A percentile compares a stretch with the other conserved stretches of the same genome.
Evolutionary conservation across 2,888 invertebrate species (phyloP).

Genomic region (Carcina quercana): DNA sequence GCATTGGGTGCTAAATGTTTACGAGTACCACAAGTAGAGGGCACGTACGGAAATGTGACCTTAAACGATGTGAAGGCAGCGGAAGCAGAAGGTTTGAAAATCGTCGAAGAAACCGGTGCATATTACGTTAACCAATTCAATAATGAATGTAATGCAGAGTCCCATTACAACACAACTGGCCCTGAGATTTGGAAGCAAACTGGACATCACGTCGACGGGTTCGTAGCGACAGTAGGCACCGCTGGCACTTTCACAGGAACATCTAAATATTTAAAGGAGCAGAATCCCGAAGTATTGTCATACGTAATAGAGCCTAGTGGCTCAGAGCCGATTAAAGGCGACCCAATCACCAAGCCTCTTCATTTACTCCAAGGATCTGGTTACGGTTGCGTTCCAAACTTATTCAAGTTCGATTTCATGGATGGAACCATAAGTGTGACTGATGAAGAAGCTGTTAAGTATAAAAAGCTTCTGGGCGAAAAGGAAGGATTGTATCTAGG

Average conservation of each 20-base stretch:
- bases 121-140: conserved; percentile 60
- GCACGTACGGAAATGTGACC: conserved; percentile 60
- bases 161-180: conserved; percentile 59
- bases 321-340: conserved; percentile 55
- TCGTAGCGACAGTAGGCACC: conserved; percentile 57
- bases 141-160: conserved; percentile 41
- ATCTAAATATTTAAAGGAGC: conserved; percentile 52
- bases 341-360: conserved; percentile 52
- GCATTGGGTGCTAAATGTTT: conserved; percentile 59
- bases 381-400: conserved; percentile 53
- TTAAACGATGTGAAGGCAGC: conserved; percentile 51
- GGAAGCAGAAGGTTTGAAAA: conserved; percentile 41
- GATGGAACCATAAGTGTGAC: conserved; percentile 52
- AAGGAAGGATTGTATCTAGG: conserved; percentile 62
- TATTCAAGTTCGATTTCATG: conserved; percentile 53
- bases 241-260: conserved; percentile 59
- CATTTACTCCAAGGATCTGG: conserved; percentile 64
- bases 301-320: conserved; percentile 59
- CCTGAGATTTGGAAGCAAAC: conserved; percentile 66
- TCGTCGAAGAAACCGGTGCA: conserved; percentile 45
- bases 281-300: conserved; percentile 43
- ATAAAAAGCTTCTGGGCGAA: conserved; percentile 47
- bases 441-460: conserved; percentile 52
- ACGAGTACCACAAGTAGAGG: conserved; percentile 59
- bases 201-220: conserved; percentile 55